Conservation (phyloP, 2,797 vertebrate species). For the Streptopelia turtur region DNA sequence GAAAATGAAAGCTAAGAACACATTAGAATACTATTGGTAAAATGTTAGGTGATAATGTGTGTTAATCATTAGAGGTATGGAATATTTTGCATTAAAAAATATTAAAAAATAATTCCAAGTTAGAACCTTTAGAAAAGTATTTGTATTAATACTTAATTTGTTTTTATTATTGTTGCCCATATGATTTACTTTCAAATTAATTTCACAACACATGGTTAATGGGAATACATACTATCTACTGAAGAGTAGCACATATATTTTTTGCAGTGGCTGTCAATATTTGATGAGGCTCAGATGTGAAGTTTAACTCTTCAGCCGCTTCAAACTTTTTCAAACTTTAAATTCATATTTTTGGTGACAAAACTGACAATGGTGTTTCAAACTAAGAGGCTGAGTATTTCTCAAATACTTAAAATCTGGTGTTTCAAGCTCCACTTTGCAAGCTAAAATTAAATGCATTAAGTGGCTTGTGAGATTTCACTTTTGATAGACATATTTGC, state of each 20-base stretch:
- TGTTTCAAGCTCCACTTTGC: background rate
- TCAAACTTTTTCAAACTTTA: background rate
- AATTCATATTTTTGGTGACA: background rate
- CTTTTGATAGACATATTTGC: background rate
- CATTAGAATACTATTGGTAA: conserved; percentile 23
- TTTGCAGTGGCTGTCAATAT: background rate
- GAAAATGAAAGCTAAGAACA: conserved; percentile 53
- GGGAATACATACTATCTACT: background rate
- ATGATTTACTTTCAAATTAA: background rate
- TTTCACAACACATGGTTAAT: background rate
- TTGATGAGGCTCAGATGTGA: background rate
- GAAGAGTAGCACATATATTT: background rate
- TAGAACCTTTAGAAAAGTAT: background rate
- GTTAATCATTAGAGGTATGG: conserved; percentile 20
- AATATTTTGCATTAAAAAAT: conserved; percentile 24
- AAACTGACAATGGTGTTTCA: background rate
- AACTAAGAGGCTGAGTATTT: background rate
- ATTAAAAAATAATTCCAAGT: background rate
- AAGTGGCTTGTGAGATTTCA: background rate
- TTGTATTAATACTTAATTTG: background rate
- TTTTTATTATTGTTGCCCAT: background rate
- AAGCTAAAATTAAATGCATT: background rate
- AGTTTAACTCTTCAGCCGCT: background rate
- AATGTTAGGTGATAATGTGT: background rate
- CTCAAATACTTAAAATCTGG: background rate